phyloP scores from a whole-genome alignment of 2,113 vertebrate species.

The Cathartes aura region DNA sequence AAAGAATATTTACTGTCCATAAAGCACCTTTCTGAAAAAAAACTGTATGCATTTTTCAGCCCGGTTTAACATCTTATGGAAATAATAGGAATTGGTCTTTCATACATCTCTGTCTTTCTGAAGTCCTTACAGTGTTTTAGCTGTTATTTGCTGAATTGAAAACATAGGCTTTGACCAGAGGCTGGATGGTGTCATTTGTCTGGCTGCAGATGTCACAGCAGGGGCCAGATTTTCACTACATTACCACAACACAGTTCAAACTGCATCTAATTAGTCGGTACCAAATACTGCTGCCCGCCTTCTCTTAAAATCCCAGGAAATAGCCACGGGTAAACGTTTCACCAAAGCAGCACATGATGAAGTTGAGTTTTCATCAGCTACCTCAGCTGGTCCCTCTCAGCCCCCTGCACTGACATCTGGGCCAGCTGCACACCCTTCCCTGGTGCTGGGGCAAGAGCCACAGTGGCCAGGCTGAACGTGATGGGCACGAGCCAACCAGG shows the following conservation, averaged over 20 bases:
- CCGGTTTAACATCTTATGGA: not conserved
- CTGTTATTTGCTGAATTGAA: conserved; percentile 28
- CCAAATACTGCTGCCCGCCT: not conserved
- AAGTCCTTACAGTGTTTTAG: not conserved
- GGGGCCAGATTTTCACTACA: conserved; percentile 51
- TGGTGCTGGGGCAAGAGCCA: fast-evolving
- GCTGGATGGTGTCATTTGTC: conserved; percentile 30
- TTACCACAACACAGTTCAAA: conserved; percentile 32
- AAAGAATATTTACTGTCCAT: not conserved
- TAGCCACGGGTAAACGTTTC: fast-evolving
- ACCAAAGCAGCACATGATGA: not conserved
- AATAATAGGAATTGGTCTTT: not conserved
- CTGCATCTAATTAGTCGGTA: conserved; percentile 45
- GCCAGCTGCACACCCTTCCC: not conserved
- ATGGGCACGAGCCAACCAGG: not conserved
- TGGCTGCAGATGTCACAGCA: conserved; percentile 46
- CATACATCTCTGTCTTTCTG: not conserved
- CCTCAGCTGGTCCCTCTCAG: not conserved
- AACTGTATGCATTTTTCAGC: not conserved
- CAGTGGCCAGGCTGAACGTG: not conserved
- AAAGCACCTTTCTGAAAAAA: not conserved
- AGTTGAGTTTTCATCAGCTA: not conserved
- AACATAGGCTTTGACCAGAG: conserved; percentile 38
- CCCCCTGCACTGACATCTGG: not conserved
- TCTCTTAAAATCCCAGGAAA: not conserved